Percentiles rank a stretch among this genome's conserved stretches.
phyloP scores from a whole-genome alignment of 37 sponge, comb jelly and placozoan genomes.

The Axinella damicornis region DNA sequence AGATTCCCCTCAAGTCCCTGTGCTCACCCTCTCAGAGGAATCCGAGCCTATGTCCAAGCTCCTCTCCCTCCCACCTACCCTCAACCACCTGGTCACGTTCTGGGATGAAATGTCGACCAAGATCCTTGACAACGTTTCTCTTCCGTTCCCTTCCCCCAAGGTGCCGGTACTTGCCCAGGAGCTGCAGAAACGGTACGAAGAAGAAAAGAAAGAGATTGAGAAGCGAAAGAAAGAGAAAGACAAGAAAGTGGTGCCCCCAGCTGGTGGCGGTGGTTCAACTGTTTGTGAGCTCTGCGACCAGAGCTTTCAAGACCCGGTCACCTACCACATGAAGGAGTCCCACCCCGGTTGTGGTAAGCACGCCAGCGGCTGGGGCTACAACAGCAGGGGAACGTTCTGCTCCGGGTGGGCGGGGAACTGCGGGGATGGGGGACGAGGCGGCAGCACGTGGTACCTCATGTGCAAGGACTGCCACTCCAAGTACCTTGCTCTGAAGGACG shows the following conservation, averaged over 20 bases:
- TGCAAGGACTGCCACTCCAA: conserved; percentile 91
- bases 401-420: conserved; percentile 98
- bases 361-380: conserved; percentile 98
- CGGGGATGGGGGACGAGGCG: conserved; percentile 96
- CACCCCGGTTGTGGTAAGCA: conserved; percentile 94
- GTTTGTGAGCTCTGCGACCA: conserved; percentile 95
- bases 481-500: conserved; percentile 81
- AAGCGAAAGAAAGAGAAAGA: conserved; percentile 69
- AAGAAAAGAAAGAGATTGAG: conserved; percentile 76
- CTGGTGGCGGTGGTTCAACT: conserved; percentile 65
- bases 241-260: conserved; percentile 46
- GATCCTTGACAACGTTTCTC: conserved; percentile 54
- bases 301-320: conserved; percentile 88
- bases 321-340: conserved; percentile 95
- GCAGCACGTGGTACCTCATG: conserved; percentile 98
- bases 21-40: background rate
- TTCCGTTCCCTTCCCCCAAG: conserved; percentile 52
- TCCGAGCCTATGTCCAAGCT: background rate
- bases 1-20: background rate
- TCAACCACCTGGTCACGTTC: conserved; percentile 80
- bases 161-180: conserved; percentile 58
- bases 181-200: conserved; percentile 67
- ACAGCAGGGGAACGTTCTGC: conserved; percentile 93
- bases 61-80: conserved; percentile 71
- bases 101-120: conserved; percentile 84